phyloP scores from a whole-genome alignment of 2,113 vertebrate genomes.

The Micromys minutus region DNA sequence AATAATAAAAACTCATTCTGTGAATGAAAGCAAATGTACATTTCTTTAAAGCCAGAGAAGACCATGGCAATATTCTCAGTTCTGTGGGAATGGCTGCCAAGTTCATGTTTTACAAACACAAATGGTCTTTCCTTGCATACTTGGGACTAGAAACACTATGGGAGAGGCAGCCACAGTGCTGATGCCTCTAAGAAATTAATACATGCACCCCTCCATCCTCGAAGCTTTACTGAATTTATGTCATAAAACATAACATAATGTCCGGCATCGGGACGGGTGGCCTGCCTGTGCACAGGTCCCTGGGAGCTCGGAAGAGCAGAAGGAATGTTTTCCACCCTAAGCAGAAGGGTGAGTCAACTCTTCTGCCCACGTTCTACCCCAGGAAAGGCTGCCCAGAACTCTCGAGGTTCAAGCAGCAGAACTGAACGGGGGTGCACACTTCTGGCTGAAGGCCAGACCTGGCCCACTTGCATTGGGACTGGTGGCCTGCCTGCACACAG shows the following conservation, averaged over 20 bases:
- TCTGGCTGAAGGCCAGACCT: too few relatives aligned
- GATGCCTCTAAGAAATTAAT: neutral
- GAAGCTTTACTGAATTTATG: neutral
- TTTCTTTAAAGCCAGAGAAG: neutral
- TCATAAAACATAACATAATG: neutral
- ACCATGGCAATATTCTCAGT: neutral
- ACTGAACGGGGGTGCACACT: too few relatives aligned
- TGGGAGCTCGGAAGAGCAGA: too few relatives aligned
- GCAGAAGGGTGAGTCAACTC: too few relatives aligned
- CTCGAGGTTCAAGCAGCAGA: too few relatives aligned
- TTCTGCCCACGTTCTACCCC: too few relatives aligned
- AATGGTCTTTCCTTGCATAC: neutral
- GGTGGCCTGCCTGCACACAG: too few relatives aligned
- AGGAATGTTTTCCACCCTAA: too few relatives aligned
- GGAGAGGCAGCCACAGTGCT: neutral
- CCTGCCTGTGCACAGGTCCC: too few relatives aligned
- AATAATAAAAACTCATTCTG: neutral
- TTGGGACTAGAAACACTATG: neutral
- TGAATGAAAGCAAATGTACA: neutral
- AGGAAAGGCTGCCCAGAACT: too few relatives aligned
- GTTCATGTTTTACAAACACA: neutral
- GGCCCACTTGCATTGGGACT: too few relatives aligned
- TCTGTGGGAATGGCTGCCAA: neutral
- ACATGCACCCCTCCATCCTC: neutral
- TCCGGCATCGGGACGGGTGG: too few relatives aligned